Conservation (phyloP, 2,888 invertebrate genomes). For the Ganaspis brasiliensis region DNA sequence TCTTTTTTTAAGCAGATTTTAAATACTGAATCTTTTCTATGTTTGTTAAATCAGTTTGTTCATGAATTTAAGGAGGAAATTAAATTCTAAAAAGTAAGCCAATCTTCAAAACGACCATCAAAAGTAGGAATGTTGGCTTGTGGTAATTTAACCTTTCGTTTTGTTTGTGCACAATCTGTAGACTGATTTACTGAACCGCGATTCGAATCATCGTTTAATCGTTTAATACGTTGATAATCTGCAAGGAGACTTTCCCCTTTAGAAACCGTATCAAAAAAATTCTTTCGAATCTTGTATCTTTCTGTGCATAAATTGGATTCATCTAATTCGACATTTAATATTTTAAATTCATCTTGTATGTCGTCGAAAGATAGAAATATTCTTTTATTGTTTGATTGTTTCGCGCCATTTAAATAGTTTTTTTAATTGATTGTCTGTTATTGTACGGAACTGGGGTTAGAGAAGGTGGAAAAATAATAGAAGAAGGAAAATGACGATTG, state of each 20-base stretch:
- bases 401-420: not conserved
- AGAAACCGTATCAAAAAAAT: too few relatives aligned
- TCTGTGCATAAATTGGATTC: too few relatives aligned
- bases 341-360: not conserved
- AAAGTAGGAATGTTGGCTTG: not conserved
- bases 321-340: not conserved
- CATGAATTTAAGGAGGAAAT: conserved; percentile 44
- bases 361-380: not conserved
- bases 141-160: not conserved
- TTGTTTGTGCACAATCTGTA: not conserved
- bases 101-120: too few relatives aligned
- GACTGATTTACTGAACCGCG: not conserved
- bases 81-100: not conserved
- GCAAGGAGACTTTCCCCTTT: too few relatives aligned
- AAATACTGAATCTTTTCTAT: too few relatives aligned
- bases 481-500: too few relatives aligned
- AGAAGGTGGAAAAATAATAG: too few relatives aligned
- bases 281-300: too few relatives aligned
- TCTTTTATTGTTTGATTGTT: not conserved
- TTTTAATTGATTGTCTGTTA: not conserved
- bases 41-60: conserved; percentile 24
- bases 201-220: not conserved
- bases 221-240: too few relatives aligned
- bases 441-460: too few relatives aligned
- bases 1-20: too few relatives aligned